phyloP scores from a whole-genome alignment of 1,140 invertebrate genomes.

The Panulirus ornatus region DNA sequence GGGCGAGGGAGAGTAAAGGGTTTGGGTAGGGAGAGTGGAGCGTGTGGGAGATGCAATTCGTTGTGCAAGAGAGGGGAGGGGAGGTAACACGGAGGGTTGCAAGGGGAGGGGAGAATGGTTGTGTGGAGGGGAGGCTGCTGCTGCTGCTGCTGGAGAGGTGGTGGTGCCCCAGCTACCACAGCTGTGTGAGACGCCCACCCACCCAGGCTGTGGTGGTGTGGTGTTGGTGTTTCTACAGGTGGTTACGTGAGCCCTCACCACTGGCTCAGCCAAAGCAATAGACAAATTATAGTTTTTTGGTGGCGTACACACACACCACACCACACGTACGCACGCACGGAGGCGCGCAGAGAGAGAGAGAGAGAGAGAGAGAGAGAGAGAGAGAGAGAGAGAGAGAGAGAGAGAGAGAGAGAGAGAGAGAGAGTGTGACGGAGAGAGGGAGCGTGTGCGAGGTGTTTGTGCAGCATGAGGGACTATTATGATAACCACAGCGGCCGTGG shows the following conservation, averaged over 20 bases:
- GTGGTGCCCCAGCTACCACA: too few relatives aligned
- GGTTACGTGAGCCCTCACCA: too few relatives aligned
- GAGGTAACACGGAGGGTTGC: background rate
- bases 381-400: background rate
- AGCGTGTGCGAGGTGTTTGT: conserved; percentile 8
- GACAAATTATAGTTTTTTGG: too few relatives aligned
- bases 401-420: conserved; percentile 9
- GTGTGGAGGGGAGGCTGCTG: background rate
- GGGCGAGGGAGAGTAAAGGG: background rate
- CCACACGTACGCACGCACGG: too few relatives aligned
- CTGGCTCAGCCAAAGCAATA: too few relatives aligned
- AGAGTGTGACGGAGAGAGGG: conserved; percentile 16
- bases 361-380: background rate
- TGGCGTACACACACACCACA: too few relatives aligned
- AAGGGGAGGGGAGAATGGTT: background rate
- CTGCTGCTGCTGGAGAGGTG: too few relatives aligned
- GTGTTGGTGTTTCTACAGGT: too few relatives aligned
- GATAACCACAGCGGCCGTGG: background rate
- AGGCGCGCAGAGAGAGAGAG: background rate
- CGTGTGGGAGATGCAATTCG: background rate
- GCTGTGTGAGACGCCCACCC: too few relatives aligned
- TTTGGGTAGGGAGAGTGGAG: background rate
- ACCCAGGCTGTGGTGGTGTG: too few relatives aligned
- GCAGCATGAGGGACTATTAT: background rate
- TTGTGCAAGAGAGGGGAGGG: background rate